phyloP scores from a whole-genome alignment of 2,113 vertebrate species.

The Felis catus region F.catus_Fca126_mat1.0 CM031412.1:190747001-190747500 shows the following conservation, averaged over 20 bases:
- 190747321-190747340: constrained; percentile 27
- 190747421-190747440: not conserved
- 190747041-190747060: not conserved
- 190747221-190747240: not conserved
- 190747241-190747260: not conserved
- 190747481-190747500: not conserved
- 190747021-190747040: not conserved
- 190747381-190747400: not conserved
- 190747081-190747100: not conserved
- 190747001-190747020: not conserved
- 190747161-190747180: not conserved
- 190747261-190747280: constrained; percentile 27
- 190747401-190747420: not conserved
- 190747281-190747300: not conserved
- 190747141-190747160: not conserved
- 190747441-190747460: not conserved
- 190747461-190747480: not conserved
- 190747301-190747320: constrained; percentile 24
- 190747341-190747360: not conserved
- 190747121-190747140: not conserved
- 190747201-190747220: not conserved
- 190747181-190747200: not conserved
- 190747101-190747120: not conserved
- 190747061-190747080: not conserved
- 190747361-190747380: not conserved